phyloP scores from a whole-genome alignment of 2,888 invertebrate species.

The Euclidia mi region DNA sequence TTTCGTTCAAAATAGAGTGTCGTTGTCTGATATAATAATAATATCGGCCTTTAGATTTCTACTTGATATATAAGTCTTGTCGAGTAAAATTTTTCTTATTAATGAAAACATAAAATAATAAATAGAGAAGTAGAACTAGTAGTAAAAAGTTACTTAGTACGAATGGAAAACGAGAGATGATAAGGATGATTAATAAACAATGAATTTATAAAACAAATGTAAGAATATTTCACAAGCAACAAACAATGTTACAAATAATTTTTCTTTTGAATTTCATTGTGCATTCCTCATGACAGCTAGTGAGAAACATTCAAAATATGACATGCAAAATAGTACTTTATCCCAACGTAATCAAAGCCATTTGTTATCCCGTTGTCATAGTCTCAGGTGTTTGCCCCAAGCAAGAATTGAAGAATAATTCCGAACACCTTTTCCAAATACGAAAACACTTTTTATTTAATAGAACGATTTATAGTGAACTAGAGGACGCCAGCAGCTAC shows the following conservation, averaged over 20 bases:
- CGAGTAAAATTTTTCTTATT: too few species aligned
- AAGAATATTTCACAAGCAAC: conserved; percentile 57
- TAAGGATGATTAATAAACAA: conserved; percentile 20
- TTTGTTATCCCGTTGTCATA: conserved; percentile 39
- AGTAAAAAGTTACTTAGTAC: neutral
- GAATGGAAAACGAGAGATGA: neutral
- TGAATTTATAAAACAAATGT: conserved; percentile 23
- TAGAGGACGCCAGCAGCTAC: too few species aligned
- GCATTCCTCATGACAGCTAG: conserved; percentile 69
- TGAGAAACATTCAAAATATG: conserved; percentile 58
- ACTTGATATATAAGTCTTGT: too few species aligned
- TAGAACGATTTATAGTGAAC: too few species aligned
- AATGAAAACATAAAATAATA: too few species aligned
- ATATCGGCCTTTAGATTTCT: too few species aligned
- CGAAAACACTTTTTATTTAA: conserved; percentile 60
- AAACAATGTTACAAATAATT: conserved; percentile 67
- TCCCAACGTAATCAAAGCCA: conserved; percentile 38
- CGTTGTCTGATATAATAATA: too few species aligned
- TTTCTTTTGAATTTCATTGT: conserved; percentile 73
- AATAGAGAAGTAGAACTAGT: too few species aligned
- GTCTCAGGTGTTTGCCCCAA: conserved; percentile 75
- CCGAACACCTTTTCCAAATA: conserved; percentile 65
- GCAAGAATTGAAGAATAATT: conserved; percentile 79
- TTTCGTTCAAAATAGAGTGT: too few species aligned
- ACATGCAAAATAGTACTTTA: conserved; percentile 44